These are phyloP conservation scores for Agonopterix subpropinquella DNA, from an alignment of 2,888 invertebrate genomes.

Conservation along the genomic window DNA sequence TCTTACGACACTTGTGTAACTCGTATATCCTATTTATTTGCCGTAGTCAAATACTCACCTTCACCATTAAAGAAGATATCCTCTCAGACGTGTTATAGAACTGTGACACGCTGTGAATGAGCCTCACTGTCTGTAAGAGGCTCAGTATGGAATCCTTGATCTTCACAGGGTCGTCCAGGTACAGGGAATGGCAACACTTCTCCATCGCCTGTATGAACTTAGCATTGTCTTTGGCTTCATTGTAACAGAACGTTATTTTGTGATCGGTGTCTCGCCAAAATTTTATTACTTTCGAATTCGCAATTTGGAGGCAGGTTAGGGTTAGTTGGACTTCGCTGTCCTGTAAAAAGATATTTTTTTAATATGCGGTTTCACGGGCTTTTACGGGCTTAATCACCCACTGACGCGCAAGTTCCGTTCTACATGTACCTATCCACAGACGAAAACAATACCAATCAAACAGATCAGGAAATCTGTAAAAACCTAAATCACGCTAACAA, in stretches of 20 bases:
- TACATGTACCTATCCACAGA: too few relatives aligned
- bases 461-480: too few relatives aligned
- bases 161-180: conserved; percentile 93
- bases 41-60: conserved; percentile 69
- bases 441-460: too few relatives aligned
- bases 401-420: too few relatives aligned
- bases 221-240: conserved; percentile 96
- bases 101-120: conserved; percentile 96
- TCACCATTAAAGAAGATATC: conserved; percentile 96
- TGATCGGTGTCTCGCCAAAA: conserved; percentile 91
- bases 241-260: conserved; percentile 95
- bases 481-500: too few relatives aligned
- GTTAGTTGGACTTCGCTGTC: conserved; percentile 86
- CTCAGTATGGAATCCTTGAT: conserved; percentile 94
- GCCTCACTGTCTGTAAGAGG: conserved; percentile 91
- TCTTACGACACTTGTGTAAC: neutral
- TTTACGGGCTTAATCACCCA: too few relatives aligned
- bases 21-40: neutral
- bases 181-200: conserved; percentile 94
- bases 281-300: conserved; percentile 86
- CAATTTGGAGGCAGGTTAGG: conserved; percentile 83
- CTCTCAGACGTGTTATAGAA: conserved; percentile 98
- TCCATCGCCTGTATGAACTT: conserved; percentile 94
- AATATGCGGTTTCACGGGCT: too few relatives aligned
- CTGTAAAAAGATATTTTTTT: conserved; percentile 34